Evolutionary conservation across 2,113 vertebrate species (phyloP).

Genomic region (Nyctereutes procyonoides): DNA sequence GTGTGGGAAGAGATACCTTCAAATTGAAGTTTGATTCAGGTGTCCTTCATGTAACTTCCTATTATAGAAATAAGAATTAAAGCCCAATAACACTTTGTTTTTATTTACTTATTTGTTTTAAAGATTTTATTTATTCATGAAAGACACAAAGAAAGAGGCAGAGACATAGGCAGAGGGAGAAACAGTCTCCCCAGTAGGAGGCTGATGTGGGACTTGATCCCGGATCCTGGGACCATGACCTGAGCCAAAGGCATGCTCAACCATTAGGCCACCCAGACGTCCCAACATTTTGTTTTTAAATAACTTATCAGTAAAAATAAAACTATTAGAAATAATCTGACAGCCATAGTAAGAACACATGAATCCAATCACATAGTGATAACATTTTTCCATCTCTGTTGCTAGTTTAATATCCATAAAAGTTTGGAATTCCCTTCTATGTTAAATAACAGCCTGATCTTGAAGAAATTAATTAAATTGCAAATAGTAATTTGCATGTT

Average conservation of each 20-base stretch:
- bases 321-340: neutral
- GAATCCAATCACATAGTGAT: neutral
- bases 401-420: neutral
- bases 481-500: neutral
- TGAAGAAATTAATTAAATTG: neutral
- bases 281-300: neutral
- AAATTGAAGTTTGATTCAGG: neutral
- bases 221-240: too few species aligned
- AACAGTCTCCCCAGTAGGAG: too few species aligned
- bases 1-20: neutral
- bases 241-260: too few species aligned
- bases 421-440: neutral
- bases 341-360: neutral
- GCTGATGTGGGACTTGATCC: too few species aligned
- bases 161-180: too few species aligned
- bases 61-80: neutral
- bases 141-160: too few species aligned
- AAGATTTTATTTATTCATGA: too few species aligned
- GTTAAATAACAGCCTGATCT: neutral
- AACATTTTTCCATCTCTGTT: neutral
- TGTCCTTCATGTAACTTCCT: neutral
- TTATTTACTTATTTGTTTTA: neutral
- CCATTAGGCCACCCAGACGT: too few species aligned
- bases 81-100: neutral
- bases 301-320: neutral